These are phyloP conservation scores for Alentia gelatinosa DNA, from an alignment of 2,888 invertebrate genomes.

Conservation along the genomic window DNA sequence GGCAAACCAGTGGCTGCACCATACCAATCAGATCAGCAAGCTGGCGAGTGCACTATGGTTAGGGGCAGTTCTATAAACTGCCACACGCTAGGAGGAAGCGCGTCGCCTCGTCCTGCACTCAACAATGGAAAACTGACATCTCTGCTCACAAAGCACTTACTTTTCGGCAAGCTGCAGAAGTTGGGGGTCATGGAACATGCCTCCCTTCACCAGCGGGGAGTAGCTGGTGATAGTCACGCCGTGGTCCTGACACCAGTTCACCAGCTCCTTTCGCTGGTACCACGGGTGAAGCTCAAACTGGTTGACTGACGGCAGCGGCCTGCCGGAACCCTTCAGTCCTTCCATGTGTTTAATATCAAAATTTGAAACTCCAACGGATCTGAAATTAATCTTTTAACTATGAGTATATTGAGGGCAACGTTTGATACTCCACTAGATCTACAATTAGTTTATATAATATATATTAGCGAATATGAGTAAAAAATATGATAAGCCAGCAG, in stretches of 20 bases:
- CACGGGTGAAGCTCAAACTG: constrained; percentile 73
- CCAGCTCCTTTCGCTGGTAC: constrained; percentile 67
- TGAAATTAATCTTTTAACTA: no score
- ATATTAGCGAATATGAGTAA: neutral
- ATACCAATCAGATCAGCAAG: no score
- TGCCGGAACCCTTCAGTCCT: constrained; percentile 68
- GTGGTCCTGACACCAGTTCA: constrained; percentile 69
- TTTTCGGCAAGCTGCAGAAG: constrained; percentile 66
- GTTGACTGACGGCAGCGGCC: constrained; percentile 71
- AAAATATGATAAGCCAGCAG: neutral
- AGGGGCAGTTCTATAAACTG: no score
- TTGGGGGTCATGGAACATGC: constrained; percentile 65
- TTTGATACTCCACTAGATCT: no score
- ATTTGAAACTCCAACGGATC: constrained; percentile 74
- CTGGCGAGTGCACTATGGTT: no score
- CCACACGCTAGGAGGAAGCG: no score
- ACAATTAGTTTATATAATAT: neutral
- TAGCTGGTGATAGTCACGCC: constrained; percentile 72
- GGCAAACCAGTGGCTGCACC: no score
- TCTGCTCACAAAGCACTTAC: no score
- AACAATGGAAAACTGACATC: no score
- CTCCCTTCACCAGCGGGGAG: constrained; percentile 68
- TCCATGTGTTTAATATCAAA: constrained; percentile 71
- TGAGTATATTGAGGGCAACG: no score
- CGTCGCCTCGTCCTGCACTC: no score